Evolutionary conservation across 2,888 invertebrate genomes (phyloP).

Genomic region (Ophion costatus): DNA sequence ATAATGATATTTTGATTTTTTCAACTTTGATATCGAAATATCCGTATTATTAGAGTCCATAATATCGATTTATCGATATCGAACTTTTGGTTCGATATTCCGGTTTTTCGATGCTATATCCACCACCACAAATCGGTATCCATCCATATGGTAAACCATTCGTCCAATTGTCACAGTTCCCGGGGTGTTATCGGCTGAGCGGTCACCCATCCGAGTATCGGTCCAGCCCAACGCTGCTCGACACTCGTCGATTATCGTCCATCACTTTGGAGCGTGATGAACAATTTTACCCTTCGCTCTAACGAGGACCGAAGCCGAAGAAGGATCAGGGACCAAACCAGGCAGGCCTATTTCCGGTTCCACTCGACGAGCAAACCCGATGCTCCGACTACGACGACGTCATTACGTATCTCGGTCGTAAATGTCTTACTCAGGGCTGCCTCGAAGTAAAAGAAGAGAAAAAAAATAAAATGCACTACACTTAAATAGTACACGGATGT

Average conservation of each 20-base stretch:
- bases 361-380: not conserved
- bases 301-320: not conserved
- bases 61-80: too few relatives aligned
- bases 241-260: not conserved
- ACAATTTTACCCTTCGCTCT: not conserved
- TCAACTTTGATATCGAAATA: too few relatives aligned
- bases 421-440: constrained; percentile 80
- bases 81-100: too few relatives aligned
- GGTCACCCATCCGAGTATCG: not conserved
- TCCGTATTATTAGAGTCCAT: too few relatives aligned
- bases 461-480: constrained; percentile 1
- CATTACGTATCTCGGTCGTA: constrained; percentile 67
- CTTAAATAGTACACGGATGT: constrained; percentile 13
- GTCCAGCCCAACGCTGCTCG: not conserved
- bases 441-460: constrained; percentile 36
- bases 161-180: too few relatives aligned
- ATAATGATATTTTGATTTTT: too few relatives aligned
- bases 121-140: too few relatives aligned
- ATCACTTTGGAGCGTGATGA: not conserved
- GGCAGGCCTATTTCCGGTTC: not conserved
- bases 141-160: too few relatives aligned
- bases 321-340: not conserved
- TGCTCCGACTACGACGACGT: constrained; percentile 26
- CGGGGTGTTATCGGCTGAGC: not conserved
- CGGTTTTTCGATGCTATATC: too few relatives aligned